These are phyloP conservation scores for Sthenelais limicola DNA, from an alignment of 2,888 invertebrate species.

Conservation along the genomic window DNA sequence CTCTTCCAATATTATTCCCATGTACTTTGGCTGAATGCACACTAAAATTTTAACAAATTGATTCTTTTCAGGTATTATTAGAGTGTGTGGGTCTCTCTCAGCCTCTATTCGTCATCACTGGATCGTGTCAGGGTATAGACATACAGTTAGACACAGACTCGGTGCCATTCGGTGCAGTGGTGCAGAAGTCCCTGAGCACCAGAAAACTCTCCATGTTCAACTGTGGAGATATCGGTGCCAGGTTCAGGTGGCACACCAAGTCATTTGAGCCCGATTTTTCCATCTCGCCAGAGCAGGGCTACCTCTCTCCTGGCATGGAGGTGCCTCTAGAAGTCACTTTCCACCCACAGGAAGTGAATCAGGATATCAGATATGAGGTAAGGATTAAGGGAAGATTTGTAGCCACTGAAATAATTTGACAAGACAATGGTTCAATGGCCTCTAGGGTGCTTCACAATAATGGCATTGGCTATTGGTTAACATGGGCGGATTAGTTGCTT, in stretches of 20 bases:
- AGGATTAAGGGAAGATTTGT: too few species aligned
- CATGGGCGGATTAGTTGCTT: too few species aligned
- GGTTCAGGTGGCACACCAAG: slow-evolving; percentile 75
- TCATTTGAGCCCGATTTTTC: slow-evolving; percentile 75
- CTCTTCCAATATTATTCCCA: too few species aligned
- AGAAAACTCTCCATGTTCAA: slow-evolving; percentile 75
- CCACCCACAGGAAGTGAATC: slow-evolving; percentile 74
- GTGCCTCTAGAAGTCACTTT: slow-evolving; percentile 79
- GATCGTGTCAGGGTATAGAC: slow-evolving; percentile 75
- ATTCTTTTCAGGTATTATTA: slow-evolving; percentile 72
- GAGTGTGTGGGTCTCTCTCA: slow-evolving; percentile 74
- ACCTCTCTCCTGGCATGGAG: slow-evolving; percentile 78
- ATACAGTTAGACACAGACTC: slow-evolving; percentile 74
- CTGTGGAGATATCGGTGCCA: slow-evolving; percentile 76
- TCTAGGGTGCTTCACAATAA: neutral
- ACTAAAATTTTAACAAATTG: too few species aligned
- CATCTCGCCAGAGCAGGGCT: slow-evolving; percentile 78
- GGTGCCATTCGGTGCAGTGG: slow-evolving; percentile 76
- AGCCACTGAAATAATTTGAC: too few species aligned
- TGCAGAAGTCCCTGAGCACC: slow-evolving; percentile 73
- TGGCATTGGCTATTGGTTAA: neutral
- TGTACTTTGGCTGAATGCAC: too few species aligned
- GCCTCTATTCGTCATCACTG: slow-evolving; percentile 75
- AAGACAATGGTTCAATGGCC: too few species aligned
- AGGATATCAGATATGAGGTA: slow-evolving; percentile 72